Evolutionary conservation across 1,140 invertebrate species (phyloP), one percentile per base, ranked within the genome.

Genomic region (Drosophila lowei): DNA sequence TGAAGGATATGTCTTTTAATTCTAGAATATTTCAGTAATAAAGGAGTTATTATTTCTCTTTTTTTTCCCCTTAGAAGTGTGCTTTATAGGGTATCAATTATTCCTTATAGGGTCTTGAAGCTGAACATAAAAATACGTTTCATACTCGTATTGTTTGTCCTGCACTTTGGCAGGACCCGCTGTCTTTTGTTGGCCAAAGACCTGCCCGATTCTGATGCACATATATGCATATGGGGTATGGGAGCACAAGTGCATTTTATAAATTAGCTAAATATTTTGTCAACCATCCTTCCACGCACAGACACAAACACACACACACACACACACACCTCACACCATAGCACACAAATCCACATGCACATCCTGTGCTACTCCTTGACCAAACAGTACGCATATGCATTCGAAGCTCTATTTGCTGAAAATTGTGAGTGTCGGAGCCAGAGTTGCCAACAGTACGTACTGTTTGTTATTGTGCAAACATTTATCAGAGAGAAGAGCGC

Each of bases 221-320:
- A 52, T 41, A 50, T 57, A 30, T 53, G 62, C 52, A n/a, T 54
- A 8, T 3, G 30, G 30, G 2, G 8, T 34, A 11, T 34, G 8
- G 8, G 21, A 41, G 23, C 34, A 68, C 63, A 48, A 64, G 54
- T 66, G 67, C 72, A 70, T 74, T 80, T 84, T 73, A 80, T 73
- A 77, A 80, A 85, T 84, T 86, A 84, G 79, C 72, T 74, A 84
- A 79, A 79, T 84, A 84, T 84, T 79, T 84, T 76, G 72, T 63
- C 60, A 80, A 38, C 21, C 34, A 38, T 47, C 11, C 16, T 25
- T 6, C 16, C 41, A 30, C 16, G 34, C 46, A 49, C 21, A 25
- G 46, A 23, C 57, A 44, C 38, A 34, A 43, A 18, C 30, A 34
- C 3, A 3, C 30, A 34, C 3, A 3, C 8, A 2, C 8, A 21